Evolutionary conservation across 2,888 invertebrate genomes (phyloP).

Genomic region (Malthinus flaveolus): DNA sequence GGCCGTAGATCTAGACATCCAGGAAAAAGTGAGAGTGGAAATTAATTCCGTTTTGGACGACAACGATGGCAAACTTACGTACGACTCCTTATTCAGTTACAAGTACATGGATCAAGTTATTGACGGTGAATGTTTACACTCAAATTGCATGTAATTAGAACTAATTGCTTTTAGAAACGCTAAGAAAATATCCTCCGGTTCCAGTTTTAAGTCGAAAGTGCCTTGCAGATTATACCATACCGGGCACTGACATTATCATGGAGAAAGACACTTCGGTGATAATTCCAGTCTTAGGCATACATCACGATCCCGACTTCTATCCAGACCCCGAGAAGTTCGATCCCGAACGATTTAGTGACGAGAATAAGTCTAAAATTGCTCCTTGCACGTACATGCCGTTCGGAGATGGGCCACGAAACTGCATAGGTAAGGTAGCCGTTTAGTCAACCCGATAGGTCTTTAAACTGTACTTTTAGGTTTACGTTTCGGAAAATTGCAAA

Average conservation of each 20-base stretch:
- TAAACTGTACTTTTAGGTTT: constrained; percentile 24
- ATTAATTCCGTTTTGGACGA: constrained; percentile 48
- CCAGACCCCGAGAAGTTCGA: constrained; percentile 20
- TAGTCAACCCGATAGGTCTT: too few species aligned
- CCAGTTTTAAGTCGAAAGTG: constrained; percentile 11
- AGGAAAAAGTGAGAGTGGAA: constrained; percentile 52
- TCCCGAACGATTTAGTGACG: constrained; percentile 17
- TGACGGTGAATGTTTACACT: constrained; percentile 12
- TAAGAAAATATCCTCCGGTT: constrained; percentile 24
- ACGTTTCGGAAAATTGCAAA: constrained; percentile 34
- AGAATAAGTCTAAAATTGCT: constrained; percentile 57
- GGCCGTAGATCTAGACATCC: constrained; percentile 54
- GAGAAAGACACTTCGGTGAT: constrained; percentile 14
- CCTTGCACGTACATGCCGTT: constrained; percentile 61
- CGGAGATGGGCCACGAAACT: constrained; percentile 62
- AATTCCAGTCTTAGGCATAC: constrained; percentile 15
- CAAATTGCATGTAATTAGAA: neutral
- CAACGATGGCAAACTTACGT: constrained; percentile 51
- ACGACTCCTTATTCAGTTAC: constrained; percentile 56
- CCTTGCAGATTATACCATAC: constrained; percentile 10
- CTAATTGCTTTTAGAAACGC: constrained; percentile 33
- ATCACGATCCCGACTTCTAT: constrained; percentile 16
- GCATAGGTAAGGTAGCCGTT: constrained; percentile 54
- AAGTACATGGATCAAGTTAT: constrained; percentile 56
- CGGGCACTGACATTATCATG: constrained; percentile 5